These are phyloP conservation scores for Cotesia typhae DNA, from an alignment of 1,140 invertebrate genomes.

Conservation along the genomic window DNA sequence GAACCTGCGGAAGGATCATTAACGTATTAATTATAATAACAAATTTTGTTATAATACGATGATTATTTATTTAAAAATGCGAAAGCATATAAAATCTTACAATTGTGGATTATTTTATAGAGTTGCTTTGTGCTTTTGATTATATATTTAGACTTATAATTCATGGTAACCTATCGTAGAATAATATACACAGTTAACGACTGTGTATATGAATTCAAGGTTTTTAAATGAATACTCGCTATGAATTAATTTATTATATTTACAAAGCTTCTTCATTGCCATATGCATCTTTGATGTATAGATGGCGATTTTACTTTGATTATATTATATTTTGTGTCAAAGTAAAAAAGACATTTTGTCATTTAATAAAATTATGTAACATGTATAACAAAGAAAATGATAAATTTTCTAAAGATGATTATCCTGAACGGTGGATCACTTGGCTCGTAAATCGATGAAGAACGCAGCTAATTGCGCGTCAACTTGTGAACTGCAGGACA, in stretches of 20 bases:
- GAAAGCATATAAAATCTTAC: too few relatives aligned
- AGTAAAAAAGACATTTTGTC: neutral
- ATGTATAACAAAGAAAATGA: neutral
- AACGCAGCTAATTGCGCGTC: conserved; percentile 82
- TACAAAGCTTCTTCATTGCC: too few relatives aligned
- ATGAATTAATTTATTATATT: neutral
- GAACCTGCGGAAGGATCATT: too few relatives aligned
- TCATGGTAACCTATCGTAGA: neutral
- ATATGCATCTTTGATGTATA: too few relatives aligned
- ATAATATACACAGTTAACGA: neutral
- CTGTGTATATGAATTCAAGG: neutral
- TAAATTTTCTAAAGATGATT: conserved; percentile 41
- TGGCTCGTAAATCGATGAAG: conserved; percentile 82
- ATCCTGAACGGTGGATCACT: conserved; percentile 76
- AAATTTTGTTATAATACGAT: neutral
- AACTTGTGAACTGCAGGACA: conserved; percentile 83
- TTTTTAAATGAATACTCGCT: conserved; percentile 14
- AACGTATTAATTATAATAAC: neutral
- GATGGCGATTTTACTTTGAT: too few relatives aligned
- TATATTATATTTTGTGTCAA: neutral
- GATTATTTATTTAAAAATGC: neutral
- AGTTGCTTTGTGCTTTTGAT: too few relatives aligned
- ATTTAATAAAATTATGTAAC: neutral
- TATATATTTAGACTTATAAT: neutral
- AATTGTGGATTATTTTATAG: neutral